Evolutionary conservation across 2,797 vertebrate genomes (phyloP).

Genomic region (Xyrichtys novacula): DNA sequence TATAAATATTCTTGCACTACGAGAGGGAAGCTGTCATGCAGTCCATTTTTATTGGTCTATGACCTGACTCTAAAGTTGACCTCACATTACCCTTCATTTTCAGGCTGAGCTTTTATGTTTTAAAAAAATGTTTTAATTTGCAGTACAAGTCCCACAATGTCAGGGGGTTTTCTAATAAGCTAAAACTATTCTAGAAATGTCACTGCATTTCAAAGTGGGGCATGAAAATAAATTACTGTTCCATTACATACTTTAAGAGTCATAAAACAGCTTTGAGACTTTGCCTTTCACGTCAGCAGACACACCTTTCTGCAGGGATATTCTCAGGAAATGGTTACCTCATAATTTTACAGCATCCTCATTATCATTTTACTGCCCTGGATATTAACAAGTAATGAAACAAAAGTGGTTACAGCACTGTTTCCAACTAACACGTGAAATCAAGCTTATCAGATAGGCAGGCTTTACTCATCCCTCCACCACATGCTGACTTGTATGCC

Average conservation of each 20-base stretch:
- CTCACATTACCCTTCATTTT: too few relatives aligned
- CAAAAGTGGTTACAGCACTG: constrained; percentile 14
- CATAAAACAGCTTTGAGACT: neutral
- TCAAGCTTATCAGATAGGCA: neutral
- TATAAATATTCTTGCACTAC: too few relatives aligned
- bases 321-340: constrained; percentile 27
- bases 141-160: neutral
- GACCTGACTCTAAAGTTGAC: too few relatives aligned
- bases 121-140: too few relatives aligned
- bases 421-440: constrained; percentile 36
- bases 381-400: constrained; percentile 34
- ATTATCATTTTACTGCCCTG: constrained; percentile 35
- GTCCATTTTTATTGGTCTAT: too few relatives aligned
- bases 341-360: constrained; percentile 18
- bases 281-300: neutral
- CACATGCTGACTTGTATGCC: constrained; percentile 23
- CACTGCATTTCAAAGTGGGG: neutral
- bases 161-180: neutral
- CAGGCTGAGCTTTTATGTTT: too few relatives aligned
- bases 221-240: neutral
- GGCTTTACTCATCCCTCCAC: constrained; percentile 9
- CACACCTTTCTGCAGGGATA: neutral
- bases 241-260: neutral
- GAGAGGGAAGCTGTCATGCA: too few relatives aligned
- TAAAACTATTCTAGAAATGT: neutral